Percentiles rank a stretch among this genome's conserved stretches.
Evolutionary conservation across 2,888 invertebrate species (phyloP).

Genomic region (Ectemnius lituratus): DNA sequence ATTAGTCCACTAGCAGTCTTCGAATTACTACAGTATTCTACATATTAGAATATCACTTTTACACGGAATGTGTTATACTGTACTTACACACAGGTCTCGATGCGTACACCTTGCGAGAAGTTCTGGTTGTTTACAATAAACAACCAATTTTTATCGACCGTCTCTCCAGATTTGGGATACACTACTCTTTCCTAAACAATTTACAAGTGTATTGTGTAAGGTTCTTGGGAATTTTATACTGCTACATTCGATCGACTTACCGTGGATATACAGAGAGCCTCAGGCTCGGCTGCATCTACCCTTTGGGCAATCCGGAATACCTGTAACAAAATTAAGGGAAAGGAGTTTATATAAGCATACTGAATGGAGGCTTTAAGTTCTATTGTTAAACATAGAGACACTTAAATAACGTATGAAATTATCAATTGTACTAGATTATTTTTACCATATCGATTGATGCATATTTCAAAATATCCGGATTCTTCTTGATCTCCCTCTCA

Average conservation of each 20-base stretch:
- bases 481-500: constrained; percentile 10
- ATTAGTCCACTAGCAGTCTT: too few species aligned
- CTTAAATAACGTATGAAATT: neutral
- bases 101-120: constrained; percentile 85
- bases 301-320: neutral
- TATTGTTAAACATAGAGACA: too few species aligned
- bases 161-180: constrained; percentile 82
- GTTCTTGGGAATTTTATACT: neutral
- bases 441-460: constrained; percentile 21
- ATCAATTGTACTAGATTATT: too few species aligned
- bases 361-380: neutral
- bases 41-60: too few species aligned
- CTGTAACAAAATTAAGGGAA: constrained; percentile 9
- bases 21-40: too few species aligned
- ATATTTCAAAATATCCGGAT: constrained; percentile 20
- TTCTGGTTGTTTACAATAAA: constrained; percentile 84
- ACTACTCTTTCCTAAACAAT: constrained; percentile 78
- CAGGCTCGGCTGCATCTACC: constrained; percentile 20
- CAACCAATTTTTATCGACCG: constrained; percentile 82
- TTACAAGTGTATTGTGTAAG: neutral
- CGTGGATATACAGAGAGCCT: constrained; percentile 31
- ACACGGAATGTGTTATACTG: neutral
- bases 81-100: constrained; percentile 87
- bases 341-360: too few species aligned
- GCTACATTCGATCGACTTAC: constrained; percentile 26